These are phyloP conservation scores for Gorsachius magnificus DNA, from an alignment of 2,797 vertebrate species.

Conservation along the genomic window DNA sequence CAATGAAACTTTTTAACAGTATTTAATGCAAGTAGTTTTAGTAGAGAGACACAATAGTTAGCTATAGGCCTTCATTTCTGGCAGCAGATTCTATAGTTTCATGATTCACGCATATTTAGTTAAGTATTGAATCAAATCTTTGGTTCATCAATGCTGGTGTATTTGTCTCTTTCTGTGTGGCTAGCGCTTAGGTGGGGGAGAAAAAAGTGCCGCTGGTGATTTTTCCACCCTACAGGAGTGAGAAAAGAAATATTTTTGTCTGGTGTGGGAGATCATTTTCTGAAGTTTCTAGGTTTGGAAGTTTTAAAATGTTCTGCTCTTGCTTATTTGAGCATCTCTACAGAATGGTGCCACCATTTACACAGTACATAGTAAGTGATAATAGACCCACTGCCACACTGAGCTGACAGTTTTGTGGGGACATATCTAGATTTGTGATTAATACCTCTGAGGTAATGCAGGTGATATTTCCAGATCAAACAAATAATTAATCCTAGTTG, in stretches of 20 bases:
- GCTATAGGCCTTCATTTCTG: neutral
- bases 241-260: neutral
- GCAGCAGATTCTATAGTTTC: neutral
- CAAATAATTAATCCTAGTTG: neutral
- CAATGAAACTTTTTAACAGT: neutral
- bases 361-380: neutral
- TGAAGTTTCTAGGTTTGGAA: neutral
- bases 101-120: neutral
- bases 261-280: neutral
- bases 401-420: neutral
- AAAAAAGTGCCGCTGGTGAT: neutral
- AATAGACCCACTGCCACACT: neutral
- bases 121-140: neutral
- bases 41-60: neutral
- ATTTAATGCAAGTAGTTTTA: neutral
- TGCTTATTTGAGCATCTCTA: neutral
- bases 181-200: neutral
- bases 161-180: neutral
- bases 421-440: fast-evolving
- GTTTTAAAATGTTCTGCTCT: neutral
- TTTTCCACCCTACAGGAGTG: neutral
- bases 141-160: neutral
- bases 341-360: neutral
- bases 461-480: neutral
- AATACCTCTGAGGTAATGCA: neutral